These are phyloP conservation scores for Oligia fasciuncula DNA, from an alignment of 2,888 invertebrate species.

Conservation along the genomic window DNA sequence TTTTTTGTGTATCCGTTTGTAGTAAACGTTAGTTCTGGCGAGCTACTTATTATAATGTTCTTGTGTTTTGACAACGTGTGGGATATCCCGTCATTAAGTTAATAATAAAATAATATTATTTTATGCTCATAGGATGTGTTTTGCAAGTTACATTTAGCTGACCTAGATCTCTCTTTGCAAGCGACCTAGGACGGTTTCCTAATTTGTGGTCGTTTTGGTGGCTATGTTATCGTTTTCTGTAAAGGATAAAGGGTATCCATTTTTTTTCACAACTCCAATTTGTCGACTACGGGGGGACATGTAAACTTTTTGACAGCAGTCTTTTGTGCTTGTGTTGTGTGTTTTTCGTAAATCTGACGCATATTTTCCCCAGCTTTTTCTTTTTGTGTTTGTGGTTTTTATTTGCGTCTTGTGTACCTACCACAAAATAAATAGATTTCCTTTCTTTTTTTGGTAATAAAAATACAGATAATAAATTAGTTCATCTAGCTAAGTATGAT, in stretches of 20 bases:
- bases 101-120: slow-evolving; percentile 5
- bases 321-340: neutral
- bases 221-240: neutral
- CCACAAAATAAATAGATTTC: neutral
- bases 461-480: neutral
- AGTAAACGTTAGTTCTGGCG: slow-evolving; percentile 30
- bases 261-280: neutral
- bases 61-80: slow-evolving; percentile 32
- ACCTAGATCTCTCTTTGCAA: slow-evolving; percentile 20
- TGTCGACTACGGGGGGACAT: too few species aligned
- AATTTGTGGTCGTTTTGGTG: slow-evolving; percentile 17
- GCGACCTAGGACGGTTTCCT: slow-evolving; percentile 20
- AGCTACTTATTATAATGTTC: slow-evolving; percentile 16
- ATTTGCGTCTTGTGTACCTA: neutral
- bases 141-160: slow-evolving; percentile 35
- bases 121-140: slow-evolving; percentile 19
- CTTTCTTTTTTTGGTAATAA: neutral
- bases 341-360: neutral
- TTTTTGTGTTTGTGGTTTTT: neutral
- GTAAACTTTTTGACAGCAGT: too few species aligned
- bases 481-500: neutral
- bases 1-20: slow-evolving; percentile 46
- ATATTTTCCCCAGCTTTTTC: neutral
- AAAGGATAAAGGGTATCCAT: neutral
- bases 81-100: slow-evolving; percentile 55